Percentiles rank a stretch among this genome's conserved stretches.
Conservation (phyloP, 1,140 invertebrate genomes). For the Apis florea region DNA sequence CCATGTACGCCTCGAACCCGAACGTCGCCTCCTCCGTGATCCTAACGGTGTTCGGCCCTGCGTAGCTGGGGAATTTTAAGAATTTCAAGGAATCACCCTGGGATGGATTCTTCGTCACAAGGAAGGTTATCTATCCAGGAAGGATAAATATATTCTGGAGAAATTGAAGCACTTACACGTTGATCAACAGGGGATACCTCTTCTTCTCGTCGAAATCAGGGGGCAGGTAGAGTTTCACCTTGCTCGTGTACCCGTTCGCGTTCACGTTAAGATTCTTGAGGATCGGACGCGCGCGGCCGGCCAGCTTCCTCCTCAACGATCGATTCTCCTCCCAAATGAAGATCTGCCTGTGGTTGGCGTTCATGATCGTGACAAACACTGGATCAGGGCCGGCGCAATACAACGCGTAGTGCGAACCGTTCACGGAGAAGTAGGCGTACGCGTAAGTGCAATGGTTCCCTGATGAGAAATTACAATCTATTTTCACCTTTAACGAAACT, state of each 20-base stretch:
- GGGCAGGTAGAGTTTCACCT: slow-evolving; percentile 78
- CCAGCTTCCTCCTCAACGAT: slow-evolving; percentile 79
- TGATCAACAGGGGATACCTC: slow-evolving; percentile 72
- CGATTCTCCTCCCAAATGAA: slow-evolving; percentile 84
- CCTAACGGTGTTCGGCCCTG: slow-evolving; percentile 83
- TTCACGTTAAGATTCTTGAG: slow-evolving; percentile 83
- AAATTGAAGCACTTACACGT: slow-evolving; percentile 68
- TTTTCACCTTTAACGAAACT: too few relatives aligned
- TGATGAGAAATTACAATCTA: too few relatives aligned
- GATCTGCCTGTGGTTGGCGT: slow-evolving; percentile 61
- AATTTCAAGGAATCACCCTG: not conserved
- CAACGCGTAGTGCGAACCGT: slow-evolving; percentile 84
- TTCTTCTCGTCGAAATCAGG: slow-evolving; percentile 76
- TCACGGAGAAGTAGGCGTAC: slow-evolving; percentile 84
- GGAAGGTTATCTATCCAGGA: too few relatives aligned
- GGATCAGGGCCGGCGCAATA: slow-evolving; percentile 85
- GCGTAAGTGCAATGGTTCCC: slow-evolving; percentile 83
- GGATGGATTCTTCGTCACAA: too few relatives aligned
- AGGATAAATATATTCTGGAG: too few relatives aligned
- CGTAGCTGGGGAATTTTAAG: slow-evolving; percentile 80
- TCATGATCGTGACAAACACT: slow-evolving; percentile 56
- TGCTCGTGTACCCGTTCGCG: slow-evolving; percentile 80
- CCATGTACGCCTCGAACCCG: slow-evolving; percentile 83
- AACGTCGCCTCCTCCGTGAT: slow-evolving; percentile 81
- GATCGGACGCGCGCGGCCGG: slow-evolving; percentile 81